These are phyloP conservation scores for Lithodes maja DNA, from an alignment of 2,888 invertebrate genomes.

Conservation along the genomic window DNA sequence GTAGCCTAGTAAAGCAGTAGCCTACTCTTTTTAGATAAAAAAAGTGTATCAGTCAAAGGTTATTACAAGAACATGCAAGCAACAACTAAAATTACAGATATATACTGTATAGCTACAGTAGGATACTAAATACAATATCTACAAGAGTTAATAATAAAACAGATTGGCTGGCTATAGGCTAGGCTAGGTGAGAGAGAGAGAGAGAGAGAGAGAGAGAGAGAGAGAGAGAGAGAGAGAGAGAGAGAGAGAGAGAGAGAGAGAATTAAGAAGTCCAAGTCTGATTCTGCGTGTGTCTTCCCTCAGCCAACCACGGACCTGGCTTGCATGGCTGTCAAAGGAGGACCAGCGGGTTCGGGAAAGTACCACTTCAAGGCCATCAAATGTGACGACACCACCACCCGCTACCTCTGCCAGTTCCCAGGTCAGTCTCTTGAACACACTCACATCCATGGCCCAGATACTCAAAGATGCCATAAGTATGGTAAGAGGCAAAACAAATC, in stretches of 20 bases:
- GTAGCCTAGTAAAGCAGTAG: no score
- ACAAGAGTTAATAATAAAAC: no score
- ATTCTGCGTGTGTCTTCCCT: not conserved
- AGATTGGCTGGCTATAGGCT: no score
- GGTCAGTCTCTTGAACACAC: not conserved
- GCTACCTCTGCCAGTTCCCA: slow-evolving; percentile 11
- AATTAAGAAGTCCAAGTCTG: not conserved
- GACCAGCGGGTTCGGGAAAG: not conserved
- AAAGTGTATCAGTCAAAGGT: no score
- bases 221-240: not conserved
- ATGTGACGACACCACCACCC: not conserved
- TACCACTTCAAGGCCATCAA: not conserved
- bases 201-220: not conserved
- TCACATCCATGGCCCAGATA: not conserved
- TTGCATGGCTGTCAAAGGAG: slow-evolving; percentile 9
- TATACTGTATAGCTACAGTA: no score
- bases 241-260: not conserved
- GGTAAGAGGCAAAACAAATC: no score
- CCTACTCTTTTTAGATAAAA: no score
- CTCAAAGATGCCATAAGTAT: no score
- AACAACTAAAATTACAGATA: no score
- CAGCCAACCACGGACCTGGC: not conserved
- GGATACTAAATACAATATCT: no score
- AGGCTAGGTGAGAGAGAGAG: slow-evolving; percentile 7
- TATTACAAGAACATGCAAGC: no score